phyloP scores from a whole-genome alignment of 2,888 invertebrate genomes.

The Endotricha flammealis region DNA sequence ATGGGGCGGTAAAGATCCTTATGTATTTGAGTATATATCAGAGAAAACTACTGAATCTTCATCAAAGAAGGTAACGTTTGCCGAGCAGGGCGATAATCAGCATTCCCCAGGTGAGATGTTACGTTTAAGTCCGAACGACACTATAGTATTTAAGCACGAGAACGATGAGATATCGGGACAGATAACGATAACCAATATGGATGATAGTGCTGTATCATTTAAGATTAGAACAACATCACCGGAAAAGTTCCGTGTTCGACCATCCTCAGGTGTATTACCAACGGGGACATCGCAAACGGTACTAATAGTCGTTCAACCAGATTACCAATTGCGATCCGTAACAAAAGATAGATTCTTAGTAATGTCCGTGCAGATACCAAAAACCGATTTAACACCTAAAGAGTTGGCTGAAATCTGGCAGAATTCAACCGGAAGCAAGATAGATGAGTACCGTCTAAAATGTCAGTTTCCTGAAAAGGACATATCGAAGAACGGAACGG shows the following conservation, averaged over 20 bases:
- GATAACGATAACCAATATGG: constrained; percentile 84
- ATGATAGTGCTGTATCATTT: constrained; percentile 67
- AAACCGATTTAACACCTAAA: constrained; percentile 72
- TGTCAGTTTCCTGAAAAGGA: constrained; percentile 80
- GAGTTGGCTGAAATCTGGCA: constrained; percentile 88
- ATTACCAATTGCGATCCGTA: constrained; percentile 82
- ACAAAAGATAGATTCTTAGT: constrained; percentile 92
- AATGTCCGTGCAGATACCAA: constrained; percentile 85
- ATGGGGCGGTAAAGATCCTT: constrained; percentile 90
- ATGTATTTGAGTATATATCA: constrained; percentile 83
- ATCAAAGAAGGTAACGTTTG: constrained; percentile 69
- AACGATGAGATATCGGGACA: constrained; percentile 83
- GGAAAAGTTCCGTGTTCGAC: constrained; percentile 95
- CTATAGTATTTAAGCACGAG: constrained; percentile 82
- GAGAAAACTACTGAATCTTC: constrained; percentile 70
- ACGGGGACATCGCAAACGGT: constrained; percentile 82
- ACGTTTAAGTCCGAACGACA: constrained; percentile 81
- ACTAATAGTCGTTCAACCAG: constrained; percentile 85
- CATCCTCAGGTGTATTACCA: constrained; percentile 87
- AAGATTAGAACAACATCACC: constrained; percentile 97
- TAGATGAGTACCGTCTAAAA: constrained; percentile 85
- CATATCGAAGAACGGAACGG: constrained; percentile 46
- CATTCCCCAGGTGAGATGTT: constrained; percentile 78
- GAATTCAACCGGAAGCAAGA: constrained; percentile 74
- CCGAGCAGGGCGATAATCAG: constrained; percentile 52